Percentiles rank a stretch among this genome's conserved stretches.
Evolutionary conservation across 2,113 vertebrate genomes (phyloP).

Genomic region (Promerops cafer): DNA sequence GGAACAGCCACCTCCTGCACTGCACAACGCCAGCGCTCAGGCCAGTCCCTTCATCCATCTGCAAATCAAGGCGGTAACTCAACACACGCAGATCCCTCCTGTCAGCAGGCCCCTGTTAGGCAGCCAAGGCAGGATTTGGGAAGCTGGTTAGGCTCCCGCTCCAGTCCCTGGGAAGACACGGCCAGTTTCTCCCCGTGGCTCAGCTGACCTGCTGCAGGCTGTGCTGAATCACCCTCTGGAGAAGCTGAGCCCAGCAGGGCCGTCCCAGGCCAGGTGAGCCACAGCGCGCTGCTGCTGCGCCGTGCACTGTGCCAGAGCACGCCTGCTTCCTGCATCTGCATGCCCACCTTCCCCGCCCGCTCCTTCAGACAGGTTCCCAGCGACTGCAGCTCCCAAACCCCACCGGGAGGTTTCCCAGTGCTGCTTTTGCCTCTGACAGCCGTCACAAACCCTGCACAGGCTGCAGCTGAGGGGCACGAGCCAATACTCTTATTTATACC

Average conservation of each 20-base stretch:
- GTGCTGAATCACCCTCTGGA: neutral
- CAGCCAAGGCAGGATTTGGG: neutral
- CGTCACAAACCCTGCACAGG: neutral
- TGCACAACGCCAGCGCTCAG: rapidly evolving
- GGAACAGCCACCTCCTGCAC: neutral
- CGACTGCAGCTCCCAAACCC: neutral
- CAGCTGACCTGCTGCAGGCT: neutral
- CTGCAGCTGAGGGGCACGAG: neutral
- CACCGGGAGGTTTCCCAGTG: rapidly evolving
- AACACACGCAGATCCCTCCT: neutral
- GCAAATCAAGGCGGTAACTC: neutral
- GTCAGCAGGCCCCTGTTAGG: neutral
- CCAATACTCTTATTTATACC: rapidly evolving
- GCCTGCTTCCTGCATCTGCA: rapidly evolving
- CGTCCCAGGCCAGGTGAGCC: neutral
- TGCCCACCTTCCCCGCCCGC: rapidly evolving
- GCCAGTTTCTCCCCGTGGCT: neutral
- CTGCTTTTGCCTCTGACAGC: neutral
- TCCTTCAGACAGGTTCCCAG: neutral
- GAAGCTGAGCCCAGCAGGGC: rapidly evolving
- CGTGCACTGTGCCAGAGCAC: rapidly evolving
- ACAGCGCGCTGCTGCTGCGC: rapidly evolving
- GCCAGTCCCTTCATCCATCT: neutral
- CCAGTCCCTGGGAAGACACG: rapidly evolving
- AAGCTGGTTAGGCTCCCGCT: neutral